Evolutionary conservation across 2,113 vertebrate genomes (phyloP).

Genomic region (Spea multiplicata): DNA sequence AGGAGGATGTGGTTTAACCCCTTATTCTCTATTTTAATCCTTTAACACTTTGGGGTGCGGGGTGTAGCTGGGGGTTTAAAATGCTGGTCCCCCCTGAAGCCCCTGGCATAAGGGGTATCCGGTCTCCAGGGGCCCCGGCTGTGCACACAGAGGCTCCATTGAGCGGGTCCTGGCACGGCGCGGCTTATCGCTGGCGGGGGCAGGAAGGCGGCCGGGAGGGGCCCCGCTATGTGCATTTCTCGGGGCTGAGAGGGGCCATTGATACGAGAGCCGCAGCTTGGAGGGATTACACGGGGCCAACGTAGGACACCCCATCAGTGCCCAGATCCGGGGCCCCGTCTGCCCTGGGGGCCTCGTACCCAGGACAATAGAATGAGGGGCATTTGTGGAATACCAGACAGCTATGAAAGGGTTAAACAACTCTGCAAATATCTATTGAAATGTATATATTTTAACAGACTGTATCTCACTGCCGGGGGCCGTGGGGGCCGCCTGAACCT

Average conservation of each 20-base stretch:
- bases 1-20: no score
- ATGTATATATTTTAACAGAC: no score
- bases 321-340: no score
- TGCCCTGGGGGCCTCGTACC: not conserved
- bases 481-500: no score
- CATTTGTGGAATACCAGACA: no score
- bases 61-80: not conserved
- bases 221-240: not conserved
- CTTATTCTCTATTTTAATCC: no score
- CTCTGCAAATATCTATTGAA: no score
- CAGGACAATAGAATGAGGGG: not conserved
- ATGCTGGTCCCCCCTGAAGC: not conserved
- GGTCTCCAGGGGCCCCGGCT: not conserved
- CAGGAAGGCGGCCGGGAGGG: conserved; percentile 12
- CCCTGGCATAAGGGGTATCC: not conserved
- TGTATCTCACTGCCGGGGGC: no score
- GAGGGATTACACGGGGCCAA: no score
- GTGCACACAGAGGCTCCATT: conserved; percentile 23
- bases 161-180: conserved; percentile 5
- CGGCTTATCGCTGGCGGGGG: conserved; percentile 3
- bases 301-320: no score
- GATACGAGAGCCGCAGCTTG: not conserved
- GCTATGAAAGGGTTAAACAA: no score
- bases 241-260: not conserved
- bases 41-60: no score